Base-by-base conservation (phyloP, 2,888 invertebrate genomes). In the Aricia artaxerxes region DNA sequence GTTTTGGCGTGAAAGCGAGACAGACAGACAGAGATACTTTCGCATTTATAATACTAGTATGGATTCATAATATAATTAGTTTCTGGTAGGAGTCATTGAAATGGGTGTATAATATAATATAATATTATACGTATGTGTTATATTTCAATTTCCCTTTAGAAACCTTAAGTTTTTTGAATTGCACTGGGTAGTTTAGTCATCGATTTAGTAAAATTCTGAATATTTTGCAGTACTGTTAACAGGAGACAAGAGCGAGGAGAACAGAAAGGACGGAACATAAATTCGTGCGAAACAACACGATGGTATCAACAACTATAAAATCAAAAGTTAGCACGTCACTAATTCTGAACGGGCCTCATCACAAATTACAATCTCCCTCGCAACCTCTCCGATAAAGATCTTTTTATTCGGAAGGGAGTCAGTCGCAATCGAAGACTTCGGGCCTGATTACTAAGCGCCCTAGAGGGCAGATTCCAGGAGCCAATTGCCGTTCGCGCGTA, bases 401-500 rank as follows among this genome's bases (percentile, higher is more conserved):
- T 91, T 91, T 90, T 92, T 91, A 91, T 92, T 89, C 90, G 87
- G 88, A 91, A 92, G 88, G 90, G 89, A 90, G 90, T 89, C 89
- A 89, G 87, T 90, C 85, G 89, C 89, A 90, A 90, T 90, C 90
- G 91, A 90, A 91, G 89, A 91, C 87, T 86, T 88, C 83, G 86
- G 87, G 49, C 89, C 89, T 94, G 93, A 94, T 94, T 93, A 90
- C 92, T 87, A 87, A 90, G 89, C 88, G 89, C 94, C 93, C 92
- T 89, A 84, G 93, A 93, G 93, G 90, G 89, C 90, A 91, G 92
- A 91, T 92, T 91, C 92, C 88, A 87, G 90, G 88, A 90, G 87
- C 88, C 91, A 90, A 93, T 92, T 91, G 91, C 90, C 90, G 85
- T 91, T 91, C 90, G 88, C 89, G 91, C 90, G 90, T 89, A 88